Percentiles rank a stretch among this genome's conserved stretches.
Conservation (phyloP, 2,113 vertebrate species). For the Semnornis frantzii region DNA sequence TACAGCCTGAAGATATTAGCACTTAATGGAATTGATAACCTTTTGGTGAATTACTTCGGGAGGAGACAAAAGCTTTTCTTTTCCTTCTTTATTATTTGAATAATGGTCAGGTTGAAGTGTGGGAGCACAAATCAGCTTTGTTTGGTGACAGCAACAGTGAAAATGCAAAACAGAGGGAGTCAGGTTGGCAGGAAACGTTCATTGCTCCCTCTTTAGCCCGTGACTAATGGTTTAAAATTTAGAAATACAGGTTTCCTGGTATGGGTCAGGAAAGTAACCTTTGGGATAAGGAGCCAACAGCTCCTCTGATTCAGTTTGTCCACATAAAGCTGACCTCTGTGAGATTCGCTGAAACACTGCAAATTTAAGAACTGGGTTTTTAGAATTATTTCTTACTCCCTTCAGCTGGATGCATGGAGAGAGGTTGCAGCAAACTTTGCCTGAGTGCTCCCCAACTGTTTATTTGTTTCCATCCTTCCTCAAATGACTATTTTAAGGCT, state of each 20-base stretch:
- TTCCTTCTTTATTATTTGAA: background rate
- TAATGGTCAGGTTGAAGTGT: background rate
- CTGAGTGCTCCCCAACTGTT: background rate
- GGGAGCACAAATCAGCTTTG: background rate
- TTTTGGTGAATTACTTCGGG: background rate
- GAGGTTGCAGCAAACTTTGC: background rate
- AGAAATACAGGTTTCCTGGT: background rate
- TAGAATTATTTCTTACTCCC: background rate
- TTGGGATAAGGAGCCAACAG: background rate
- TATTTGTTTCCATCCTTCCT: background rate
- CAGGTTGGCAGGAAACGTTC: no score
- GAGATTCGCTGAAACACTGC: background rate
- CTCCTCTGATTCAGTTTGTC: background rate
- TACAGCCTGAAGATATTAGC: background rate
- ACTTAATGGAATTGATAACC: background rate
- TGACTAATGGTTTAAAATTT: no score
- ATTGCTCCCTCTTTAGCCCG: no score
- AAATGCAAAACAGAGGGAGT: background rate
- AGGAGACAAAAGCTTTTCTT: background rate
- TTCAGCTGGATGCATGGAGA: background rate
- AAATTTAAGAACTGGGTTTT: background rate
- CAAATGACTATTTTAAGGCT: background rate
- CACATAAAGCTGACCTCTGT: background rate
- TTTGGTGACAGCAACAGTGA: background rate
- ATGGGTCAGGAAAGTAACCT: background rate